phyloP scores from a whole-genome alignment of 2,888 invertebrate genomes.

The Macaria notata region DNA sequence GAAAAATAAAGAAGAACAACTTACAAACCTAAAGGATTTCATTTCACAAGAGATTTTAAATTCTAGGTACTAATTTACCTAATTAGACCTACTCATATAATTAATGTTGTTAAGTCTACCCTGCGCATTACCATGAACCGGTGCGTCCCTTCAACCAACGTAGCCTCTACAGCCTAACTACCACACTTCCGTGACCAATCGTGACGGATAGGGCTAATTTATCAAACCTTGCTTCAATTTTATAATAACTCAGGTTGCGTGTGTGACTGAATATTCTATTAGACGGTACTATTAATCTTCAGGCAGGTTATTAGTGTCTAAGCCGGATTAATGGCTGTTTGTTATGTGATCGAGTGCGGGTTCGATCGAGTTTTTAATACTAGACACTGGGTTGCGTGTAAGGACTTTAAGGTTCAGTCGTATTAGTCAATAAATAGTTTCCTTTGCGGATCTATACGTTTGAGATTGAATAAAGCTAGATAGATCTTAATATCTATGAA shows the following conservation, averaged over 20 bases:
- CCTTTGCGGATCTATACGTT: too few relatives aligned
- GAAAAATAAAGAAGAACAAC: too few relatives aligned
- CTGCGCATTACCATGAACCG: constrained; percentile 5
- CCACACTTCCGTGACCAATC: constrained; percentile 75
- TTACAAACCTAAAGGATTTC: too few relatives aligned
- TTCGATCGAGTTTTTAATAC: constrained; percentile 40
- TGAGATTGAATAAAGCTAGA: too few relatives aligned
- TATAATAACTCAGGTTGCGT: constrained; percentile 76
- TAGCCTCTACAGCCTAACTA: constrained; percentile 40
- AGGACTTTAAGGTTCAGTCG: constrained; percentile 1
- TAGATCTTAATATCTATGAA: too few relatives aligned
- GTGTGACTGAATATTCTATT: constrained; percentile 80
- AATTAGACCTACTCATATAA: too few relatives aligned
- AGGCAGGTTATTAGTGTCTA: constrained; percentile 69
- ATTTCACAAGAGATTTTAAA: too few relatives aligned
- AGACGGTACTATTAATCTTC: constrained; percentile 73
- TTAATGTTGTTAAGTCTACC: not conserved
- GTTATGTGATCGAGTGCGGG: constrained; percentile 59
- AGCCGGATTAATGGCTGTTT: constrained; percentile 76
- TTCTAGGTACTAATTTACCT: too few relatives aligned
- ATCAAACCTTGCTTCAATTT: constrained; percentile 76
- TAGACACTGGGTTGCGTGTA: constrained; percentile 16
- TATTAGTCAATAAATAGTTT: too few relatives aligned
- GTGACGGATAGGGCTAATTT: constrained; percentile 78
- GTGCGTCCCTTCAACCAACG: constrained; percentile 40